These are phyloP conservation scores for Mesocentrotus franciscanus DNA, from an alignment of 53 echinoderm and acorn worm genomes.

Conservation along the genomic window DNA sequence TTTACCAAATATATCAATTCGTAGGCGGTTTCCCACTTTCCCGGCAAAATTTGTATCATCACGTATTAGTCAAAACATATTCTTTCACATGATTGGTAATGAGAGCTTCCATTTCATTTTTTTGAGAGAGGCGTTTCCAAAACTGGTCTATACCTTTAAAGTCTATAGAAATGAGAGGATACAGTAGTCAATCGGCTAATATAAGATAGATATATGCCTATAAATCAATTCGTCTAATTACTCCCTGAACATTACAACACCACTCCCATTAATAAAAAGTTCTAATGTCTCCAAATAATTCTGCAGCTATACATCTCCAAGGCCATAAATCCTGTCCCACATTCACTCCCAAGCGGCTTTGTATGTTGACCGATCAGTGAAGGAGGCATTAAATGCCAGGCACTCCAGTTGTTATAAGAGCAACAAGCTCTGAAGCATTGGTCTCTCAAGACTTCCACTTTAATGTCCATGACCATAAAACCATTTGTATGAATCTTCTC, in stretches of 20 bases:
- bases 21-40: too few species aligned
- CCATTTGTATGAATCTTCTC: background rate
- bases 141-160: too few species aligned
- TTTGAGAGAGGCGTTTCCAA: too few species aligned
- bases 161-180: too few species aligned
- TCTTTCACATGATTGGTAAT: too few species aligned
- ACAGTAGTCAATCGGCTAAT: too few species aligned
- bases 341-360: background rate
- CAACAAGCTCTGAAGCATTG: conserved; percentile 12
- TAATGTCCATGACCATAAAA: background rate
- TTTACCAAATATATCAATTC: too few species aligned
- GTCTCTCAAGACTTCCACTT: background rate
- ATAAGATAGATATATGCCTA: background rate
- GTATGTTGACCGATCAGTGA: background rate
- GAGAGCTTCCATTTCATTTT: too few species aligned
- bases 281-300: background rate
- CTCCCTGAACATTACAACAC: background rate
- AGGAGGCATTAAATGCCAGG: background rate
- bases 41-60: too few species aligned
- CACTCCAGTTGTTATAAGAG: background rate
- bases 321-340: background rate
- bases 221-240: background rate
- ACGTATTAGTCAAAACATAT: too few species aligned
- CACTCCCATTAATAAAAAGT: background rate
- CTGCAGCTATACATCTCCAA: background rate